Evolutionary conservation across 2,113 vertebrate genomes (phyloP), one percentile per base, ranked within the genome.

Genomic region (Anseranas semipalmata): DNA sequence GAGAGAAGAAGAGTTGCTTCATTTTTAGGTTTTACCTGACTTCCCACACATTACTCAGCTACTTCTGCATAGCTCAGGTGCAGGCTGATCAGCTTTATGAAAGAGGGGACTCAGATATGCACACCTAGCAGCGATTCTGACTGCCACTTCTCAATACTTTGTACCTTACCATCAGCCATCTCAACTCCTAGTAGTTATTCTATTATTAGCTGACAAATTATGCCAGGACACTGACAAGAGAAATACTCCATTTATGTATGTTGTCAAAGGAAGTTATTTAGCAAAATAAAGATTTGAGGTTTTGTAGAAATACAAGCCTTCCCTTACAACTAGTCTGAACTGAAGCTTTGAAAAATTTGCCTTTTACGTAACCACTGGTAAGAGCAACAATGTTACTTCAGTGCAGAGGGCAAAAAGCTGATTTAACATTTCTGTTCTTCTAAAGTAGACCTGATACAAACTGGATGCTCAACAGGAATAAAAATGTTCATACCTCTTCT

Each of bases 101-200:
- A 25, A 50, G 48, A 85, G 24, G 25, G 28, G 41, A 32, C 66
- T 39, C 7, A 6, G 24, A 32, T 12, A 43, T 28, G 17, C 6
- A n/a, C 0, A 1, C 12, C 45, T 52, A 45, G 4, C 12, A n/a
- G 24, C 4, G 30, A 52, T 10, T 45, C 55, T n/a, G 35, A 32
- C 37, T 21, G 74, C 28, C 20, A 63, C 27, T 12, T 55, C 28
- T 16, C 58, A 83, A 27, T 32, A 33, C 74, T 35, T 22, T 3
- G 4, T 45, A 63, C 62, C 45, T 22, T 30, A 41, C n/a, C 30
- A 85, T 48, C 12, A 39, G 32, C 8, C 37, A n/a, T 5, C 50
- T 58, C 9, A 48, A 7, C 28, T 27, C 11, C 28, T 16, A 22
- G 7, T 15, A 72, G 15, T 12, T 16, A 12, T 17, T 39, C 28